Conservation (phyloP, 2,113 vertebrate species). For the Tichodroma muraria region DNA sequence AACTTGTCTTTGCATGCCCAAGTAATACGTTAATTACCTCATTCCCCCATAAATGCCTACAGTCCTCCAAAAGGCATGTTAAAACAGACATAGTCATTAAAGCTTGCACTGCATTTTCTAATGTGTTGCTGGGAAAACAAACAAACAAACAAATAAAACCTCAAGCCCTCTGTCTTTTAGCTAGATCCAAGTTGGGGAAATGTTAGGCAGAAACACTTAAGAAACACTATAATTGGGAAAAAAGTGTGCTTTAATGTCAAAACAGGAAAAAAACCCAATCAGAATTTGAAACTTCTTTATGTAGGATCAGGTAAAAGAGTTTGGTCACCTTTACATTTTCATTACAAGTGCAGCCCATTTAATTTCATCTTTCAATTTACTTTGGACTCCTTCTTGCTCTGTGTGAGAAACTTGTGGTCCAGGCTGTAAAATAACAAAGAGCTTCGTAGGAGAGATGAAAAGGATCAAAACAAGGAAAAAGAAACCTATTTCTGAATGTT, state of each 20-base stretch:
- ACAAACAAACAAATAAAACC: slow-evolving; percentile 54
- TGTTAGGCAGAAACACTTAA: slow-evolving; percentile 32
- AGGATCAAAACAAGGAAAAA: background rate
- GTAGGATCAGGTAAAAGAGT: background rate
- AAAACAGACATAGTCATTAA: slow-evolving; percentile 58
- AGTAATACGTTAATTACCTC: slow-evolving; percentile 39
- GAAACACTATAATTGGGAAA: background rate
- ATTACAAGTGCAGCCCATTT: background rate
- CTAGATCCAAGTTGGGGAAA: slow-evolving; percentile 61
- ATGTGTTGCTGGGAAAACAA: slow-evolving; percentile 47
- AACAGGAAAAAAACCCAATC: background rate
- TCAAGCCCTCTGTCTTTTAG: slow-evolving; percentile 46
- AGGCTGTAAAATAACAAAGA: slow-evolving; percentile 7
- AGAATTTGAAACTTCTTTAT: background rate
- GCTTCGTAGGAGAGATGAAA: background rate
- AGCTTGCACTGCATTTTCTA: slow-evolving; percentile 61
- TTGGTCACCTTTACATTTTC: background rate
- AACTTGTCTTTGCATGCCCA: slow-evolving; percentile 54
- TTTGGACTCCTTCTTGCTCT: background rate
- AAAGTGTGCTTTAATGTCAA: background rate
- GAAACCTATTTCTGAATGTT: background rate
- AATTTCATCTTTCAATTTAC: background rate
- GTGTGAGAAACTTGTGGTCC: background rate
- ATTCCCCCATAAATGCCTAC: slow-evolving; percentile 29
- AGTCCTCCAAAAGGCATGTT: slow-evolving; percentile 60